Conservation (phyloP, 2,113 vertebrate genomes). For the Nycticorax nycticorax region DNA sequence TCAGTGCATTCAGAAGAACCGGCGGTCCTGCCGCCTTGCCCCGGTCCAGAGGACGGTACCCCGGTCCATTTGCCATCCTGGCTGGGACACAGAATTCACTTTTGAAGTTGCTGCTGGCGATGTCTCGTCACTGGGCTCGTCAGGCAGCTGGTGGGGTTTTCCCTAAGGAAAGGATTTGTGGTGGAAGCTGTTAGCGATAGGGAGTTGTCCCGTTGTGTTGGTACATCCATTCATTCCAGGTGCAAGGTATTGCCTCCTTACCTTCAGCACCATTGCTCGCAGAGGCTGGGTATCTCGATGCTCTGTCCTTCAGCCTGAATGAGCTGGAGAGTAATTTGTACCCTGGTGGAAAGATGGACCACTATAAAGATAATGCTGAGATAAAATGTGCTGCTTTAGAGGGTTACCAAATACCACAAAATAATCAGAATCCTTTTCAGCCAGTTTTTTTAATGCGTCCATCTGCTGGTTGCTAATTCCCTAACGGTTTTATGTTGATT, state of each 20-base stretch:
- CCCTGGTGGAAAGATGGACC: not conserved
- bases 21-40: not conserved
- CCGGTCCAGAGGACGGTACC: not conserved
- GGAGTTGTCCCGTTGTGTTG: not conserved
- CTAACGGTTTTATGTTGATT: not conserved
- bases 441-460: not conserved
- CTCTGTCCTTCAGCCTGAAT: not conserved
- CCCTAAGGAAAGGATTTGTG: not conserved
- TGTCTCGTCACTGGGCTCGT: accelerated
- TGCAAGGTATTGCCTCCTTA: not conserved
- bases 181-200: not conserved
- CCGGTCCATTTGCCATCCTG: not conserved
- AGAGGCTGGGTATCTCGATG: not conserved
- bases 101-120: not conserved
- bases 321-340: not conserved
- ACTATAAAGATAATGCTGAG: not conserved
- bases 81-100: not conserved
- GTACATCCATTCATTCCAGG: accelerated
- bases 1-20: not conserved
- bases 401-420: not conserved
- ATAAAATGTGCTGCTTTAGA: not conserved
- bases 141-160: not conserved
- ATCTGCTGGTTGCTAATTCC: not conserved
- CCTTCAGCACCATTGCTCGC: not conserved
- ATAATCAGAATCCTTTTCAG: not conserved